Evolutionary conservation across 1,140 invertebrate genomes (phyloP).

Genomic region (Bombus turneri): DNA sequence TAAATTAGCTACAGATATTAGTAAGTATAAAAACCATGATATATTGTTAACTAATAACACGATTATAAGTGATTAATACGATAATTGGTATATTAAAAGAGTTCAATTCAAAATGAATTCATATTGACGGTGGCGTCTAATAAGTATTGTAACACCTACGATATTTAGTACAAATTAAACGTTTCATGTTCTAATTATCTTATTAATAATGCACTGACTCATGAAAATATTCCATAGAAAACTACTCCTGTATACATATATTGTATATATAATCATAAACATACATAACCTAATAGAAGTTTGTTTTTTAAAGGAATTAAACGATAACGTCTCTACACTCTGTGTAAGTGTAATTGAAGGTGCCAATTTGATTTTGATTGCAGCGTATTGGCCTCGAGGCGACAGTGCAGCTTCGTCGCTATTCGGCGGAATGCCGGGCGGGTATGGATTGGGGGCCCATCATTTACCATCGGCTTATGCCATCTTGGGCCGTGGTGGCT

Average conservation of each 20-base stretch:
- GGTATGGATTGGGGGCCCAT: slow-evolving; percentile 83
- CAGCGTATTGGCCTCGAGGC: slow-evolving; percentile 87
- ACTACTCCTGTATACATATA: too few relatives aligned
- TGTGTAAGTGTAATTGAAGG: slow-evolving; percentile 3
- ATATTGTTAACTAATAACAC: background rate
- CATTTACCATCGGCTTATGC: slow-evolving; percentile 82
- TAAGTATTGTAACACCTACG: too few relatives aligned
- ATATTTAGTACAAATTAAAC: too few relatives aligned
- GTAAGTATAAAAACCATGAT: background rate
- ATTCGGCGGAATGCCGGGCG: slow-evolving; percentile 83
- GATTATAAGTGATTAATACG: background rate
- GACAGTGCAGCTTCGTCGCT: slow-evolving; percentile 81
- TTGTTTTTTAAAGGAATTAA: too few relatives aligned
- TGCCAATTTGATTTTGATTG: slow-evolving; percentile 63
- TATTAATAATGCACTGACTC: too few relatives aligned
- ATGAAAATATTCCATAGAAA: too few relatives aligned
- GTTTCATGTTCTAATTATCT: too few relatives aligned
- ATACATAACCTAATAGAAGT: too few relatives aligned
- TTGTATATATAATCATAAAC: too few relatives aligned
- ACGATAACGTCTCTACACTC: too few relatives aligned
- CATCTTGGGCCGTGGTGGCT: slow-evolving; percentile 78
- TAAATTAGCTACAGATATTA: background rate
- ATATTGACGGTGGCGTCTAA: too few relatives aligned
- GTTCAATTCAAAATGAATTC: background rate
- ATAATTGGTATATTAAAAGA: background rate